Evolutionary conservation across 2,113 vertebrate species (phyloP), one percentile per base, ranked within the genome.

Genomic region (rat (Rattus norvegicus)): DNA sequence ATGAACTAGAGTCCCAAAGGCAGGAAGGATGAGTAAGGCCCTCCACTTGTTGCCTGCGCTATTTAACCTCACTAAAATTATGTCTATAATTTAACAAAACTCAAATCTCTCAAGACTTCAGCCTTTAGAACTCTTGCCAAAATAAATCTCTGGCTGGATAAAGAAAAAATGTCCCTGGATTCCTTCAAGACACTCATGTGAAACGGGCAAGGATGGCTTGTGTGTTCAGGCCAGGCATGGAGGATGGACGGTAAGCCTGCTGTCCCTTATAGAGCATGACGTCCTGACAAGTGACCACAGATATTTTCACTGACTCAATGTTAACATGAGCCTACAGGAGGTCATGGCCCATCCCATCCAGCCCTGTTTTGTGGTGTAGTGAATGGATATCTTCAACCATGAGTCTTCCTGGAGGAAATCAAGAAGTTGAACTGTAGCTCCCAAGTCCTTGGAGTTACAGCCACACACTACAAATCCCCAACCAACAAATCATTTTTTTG

Each of bases 121-220:
- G 88, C 65, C 88, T 96, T 98, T 83, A 96, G 95, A 97, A 97
- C 77, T 80, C 84, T 67, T 97, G 96, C 96, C 96, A 98, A 97
- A 88, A 97, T 39, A 97, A 97, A 97, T 96, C 91, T 96, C 52
- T 95, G 88, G 49, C 92, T 96, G 90, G 92, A 96, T 96, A 63
- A 94, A 95, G 95, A 92, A 95, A 96, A 96, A 97, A 95, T 69
- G 52, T 75, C 61, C 85, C 97, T 98, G 96, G 80, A 93, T 95
- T 97, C 88, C 93, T 95, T 98, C 86, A 97, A 97, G 91, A 92
- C 11, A 75, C 13, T 75, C 84, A 20, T 4, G 22, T 91, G 96
- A 95, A 93, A 90, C 89, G 69, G 65, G 30, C n/a, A 33, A 43
- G 79, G 89, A 69, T 90, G 67, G 36, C n/a, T 30, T 77, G 76